Evolutionary conservation across 1,140 invertebrate genomes (phyloP), one percentile per base, ranked within the genome.

Genomic region (Mactra quadrangularis): DNA sequence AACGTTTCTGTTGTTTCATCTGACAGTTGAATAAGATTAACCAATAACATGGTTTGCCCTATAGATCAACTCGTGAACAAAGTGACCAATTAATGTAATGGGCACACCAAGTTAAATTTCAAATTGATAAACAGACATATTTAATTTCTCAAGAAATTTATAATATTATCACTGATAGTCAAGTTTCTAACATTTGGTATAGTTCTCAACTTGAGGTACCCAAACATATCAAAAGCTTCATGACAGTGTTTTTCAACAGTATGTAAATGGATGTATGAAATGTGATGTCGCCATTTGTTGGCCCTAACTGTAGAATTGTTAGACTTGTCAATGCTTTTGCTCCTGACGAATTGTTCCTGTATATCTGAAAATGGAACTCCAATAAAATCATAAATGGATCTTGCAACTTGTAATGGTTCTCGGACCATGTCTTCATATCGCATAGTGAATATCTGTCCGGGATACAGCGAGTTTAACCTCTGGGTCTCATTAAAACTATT

Each of bases 351-450:
- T 19, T 41, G 19, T 9, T 66, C 62, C 15, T 45, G 33, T 25
- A 1, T 41, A 25, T 45, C 25, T 1, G 62, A 22, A 25, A 66
- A 66, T 22, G 62, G 62, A n/a, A 66, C 41, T 7, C 45, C 9
- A 9, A 74, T 41, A 29, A 74, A 74, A 19, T 74, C n/a, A 45
- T 33, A 74, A 0, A 74, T 27, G 0, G 57, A 38, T 59, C n/a
- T 25, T 1, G 38, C 17, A 1, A 29, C 22, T 11, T 57, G 13
- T 27, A 41, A 3, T 3, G 52, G 31, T 17, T 33, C 9, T 38
- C 35, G 33, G 15, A 53, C 25, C 29, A 74, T 41, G 31, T 74
- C 71, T 45, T 74, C 71, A 33, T 74, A 59, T 59, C 71, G 9
- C 6, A 74, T 7, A 0, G 35, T 74, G 15, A 55, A 45, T 29